Base-by-base conservation (phyloP, 2,888 invertebrate genomes). In the Stenoptilia bipunctidactyla region DNA sequence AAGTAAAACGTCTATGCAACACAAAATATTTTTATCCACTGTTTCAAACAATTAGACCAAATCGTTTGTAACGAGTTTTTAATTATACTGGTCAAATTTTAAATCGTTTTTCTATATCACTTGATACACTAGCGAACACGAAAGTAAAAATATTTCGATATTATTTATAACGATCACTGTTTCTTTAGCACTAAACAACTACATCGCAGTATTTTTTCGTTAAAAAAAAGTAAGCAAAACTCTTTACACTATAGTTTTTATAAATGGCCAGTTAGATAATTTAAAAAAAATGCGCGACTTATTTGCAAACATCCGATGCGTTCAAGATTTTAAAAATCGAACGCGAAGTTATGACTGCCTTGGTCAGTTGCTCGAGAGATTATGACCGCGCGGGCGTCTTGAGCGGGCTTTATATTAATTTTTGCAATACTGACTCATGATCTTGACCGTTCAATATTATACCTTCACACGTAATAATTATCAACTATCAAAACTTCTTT, bases 41-140 rank as follows among this genome's bases (percentile, higher is more conserved):
- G 20, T 20, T 8, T 20, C 3, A 20, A 3, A 20, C 20, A 20
- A 20, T 20, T 20, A 20, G 8, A 20, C 3, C 20, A 3, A 20
- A 20, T n/a, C 20, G 20, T 20, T 20, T 20, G 20, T 57, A 56
- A 57, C 56, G 40, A 36, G 34, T 41, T 46, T 52, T 55, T 57
- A 59, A 58, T 56, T 43, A 40, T 50, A 44, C 45, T 43, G 39
- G 45, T 8, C n/a, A 30, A 12, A 9, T 3, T 30, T 30, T 30
- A 8, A 30, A 30, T 30, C 12, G 30, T 10, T 30, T 30, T 30
- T 30, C n/a, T 30, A n/a, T 30, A 30, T 30, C 30, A 30, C 30
- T 30, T 30, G 4, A 3, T 20, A n/a, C n/a, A n/a, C n/a, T n/a
- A n/a, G n/a, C n/a, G n/a, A n/a, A n/a, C n/a, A n/a, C n/a, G n/a